Evolutionary conservation across 2,888 invertebrate genomes (phyloP).

Genomic region (Apotomis capreana): DNA sequence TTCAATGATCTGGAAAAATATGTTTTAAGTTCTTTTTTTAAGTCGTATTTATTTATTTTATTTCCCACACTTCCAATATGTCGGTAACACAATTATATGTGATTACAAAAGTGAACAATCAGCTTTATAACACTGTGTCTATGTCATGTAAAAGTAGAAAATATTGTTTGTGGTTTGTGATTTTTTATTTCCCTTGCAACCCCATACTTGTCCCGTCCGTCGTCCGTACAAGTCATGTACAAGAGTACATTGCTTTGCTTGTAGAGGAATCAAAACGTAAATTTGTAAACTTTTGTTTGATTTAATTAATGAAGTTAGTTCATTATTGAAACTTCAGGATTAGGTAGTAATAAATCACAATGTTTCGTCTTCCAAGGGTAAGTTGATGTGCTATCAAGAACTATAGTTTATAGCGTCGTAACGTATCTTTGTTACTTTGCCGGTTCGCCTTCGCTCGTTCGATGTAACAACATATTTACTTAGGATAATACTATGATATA

Average conservation of each 20-base stretch:
- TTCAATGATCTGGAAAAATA: too few species aligned
- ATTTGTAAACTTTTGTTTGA: not conserved
- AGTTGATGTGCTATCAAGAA: not conserved
- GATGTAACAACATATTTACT: not conserved
- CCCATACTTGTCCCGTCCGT: too few species aligned
- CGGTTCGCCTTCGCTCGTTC: conserved; percentile 12
- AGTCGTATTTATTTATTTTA: too few species aligned
- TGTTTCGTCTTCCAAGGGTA: conserved; percentile 44
- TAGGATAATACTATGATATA: not conserved
- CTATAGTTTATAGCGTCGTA: not conserved
- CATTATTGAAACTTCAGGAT: not conserved
- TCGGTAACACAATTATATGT: too few species aligned
- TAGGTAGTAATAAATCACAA: conserved; percentile 3
- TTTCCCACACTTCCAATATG: too few species aligned
- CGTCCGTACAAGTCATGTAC: too few species aligned
- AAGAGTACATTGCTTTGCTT: too few species aligned
- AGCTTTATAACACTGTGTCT: too few species aligned
- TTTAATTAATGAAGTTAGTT: not conserved
- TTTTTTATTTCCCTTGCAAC: not conserved
- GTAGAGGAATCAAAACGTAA: not conserved
- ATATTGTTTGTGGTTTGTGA: not conserved
- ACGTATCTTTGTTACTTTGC: not conserved
- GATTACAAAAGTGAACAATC: too few species aligned
- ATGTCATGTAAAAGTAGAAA: not conserved
- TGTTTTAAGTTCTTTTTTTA: too few species aligned